These are phyloP conservation scores for Neomorphus geoffroyi DNA, from an alignment of 2,797 vertebrate species.

Conservation along the genomic window DNA sequence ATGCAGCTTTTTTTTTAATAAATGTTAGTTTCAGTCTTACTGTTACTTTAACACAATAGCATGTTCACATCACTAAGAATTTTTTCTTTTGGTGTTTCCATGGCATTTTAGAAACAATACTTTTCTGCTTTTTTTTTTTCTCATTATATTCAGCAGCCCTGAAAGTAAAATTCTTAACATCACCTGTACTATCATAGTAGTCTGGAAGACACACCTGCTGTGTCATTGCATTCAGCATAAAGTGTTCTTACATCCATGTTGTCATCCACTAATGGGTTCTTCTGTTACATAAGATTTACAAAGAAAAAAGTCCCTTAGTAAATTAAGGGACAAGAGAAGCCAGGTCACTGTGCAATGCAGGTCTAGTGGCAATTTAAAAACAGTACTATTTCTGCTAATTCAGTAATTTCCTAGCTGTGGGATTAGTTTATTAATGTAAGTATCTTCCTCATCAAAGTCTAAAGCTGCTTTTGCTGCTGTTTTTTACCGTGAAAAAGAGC, in stretches of 20 bases:
- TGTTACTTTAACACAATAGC: neutral
- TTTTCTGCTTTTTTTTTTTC: neutral
- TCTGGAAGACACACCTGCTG: neutral
- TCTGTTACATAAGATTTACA: neutral
- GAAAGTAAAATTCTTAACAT: neutral
- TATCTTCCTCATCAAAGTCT: neutral
- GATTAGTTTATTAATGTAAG: neutral
- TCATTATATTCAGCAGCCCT: neutral
- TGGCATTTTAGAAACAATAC: neutral
- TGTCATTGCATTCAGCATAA: neutral
- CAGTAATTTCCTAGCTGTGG: neutral
- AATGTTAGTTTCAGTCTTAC: neutral
- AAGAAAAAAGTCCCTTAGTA: neutral
- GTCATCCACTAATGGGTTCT: neutral
- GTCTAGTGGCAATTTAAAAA: neutral
- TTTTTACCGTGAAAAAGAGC: neutral
- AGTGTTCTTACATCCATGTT: neutral
- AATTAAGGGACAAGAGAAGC: neutral
- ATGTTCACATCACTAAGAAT: neutral
- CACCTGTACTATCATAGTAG: neutral
- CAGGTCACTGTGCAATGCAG: neutral
- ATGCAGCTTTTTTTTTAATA: neutral
- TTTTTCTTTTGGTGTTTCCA: neutral
- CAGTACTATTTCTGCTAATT: neutral
- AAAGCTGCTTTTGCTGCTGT: neutral